phyloP scores from a whole-genome alignment of 92 coral and sea anemone genomes.

The Umimayanthus chanpuru region DNA sequence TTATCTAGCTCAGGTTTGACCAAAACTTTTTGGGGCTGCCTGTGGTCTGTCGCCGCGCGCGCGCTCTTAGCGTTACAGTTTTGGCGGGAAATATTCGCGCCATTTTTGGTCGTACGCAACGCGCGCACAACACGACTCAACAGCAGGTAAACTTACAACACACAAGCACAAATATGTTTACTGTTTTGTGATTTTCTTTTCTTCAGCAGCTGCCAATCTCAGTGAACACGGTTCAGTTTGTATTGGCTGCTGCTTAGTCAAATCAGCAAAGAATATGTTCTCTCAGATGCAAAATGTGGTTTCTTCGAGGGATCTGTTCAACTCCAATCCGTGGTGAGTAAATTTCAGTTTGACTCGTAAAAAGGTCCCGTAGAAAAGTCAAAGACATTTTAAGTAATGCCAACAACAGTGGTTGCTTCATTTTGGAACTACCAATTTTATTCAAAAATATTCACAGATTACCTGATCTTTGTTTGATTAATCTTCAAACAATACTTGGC shows the following conservation, averaged over 20 bases:
- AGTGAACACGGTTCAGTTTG: background rate
- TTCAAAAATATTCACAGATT: too few species aligned
- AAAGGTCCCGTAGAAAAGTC: background rate
- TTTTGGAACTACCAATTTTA: background rate
- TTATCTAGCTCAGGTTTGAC: too few species aligned
- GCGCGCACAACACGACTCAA: background rate
- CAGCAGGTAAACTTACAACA: background rate
- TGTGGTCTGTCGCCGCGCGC: background rate
- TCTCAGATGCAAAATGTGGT: constrained; percentile 81
- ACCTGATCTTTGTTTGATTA: too few species aligned
- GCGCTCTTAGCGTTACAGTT: background rate
- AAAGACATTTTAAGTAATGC: background rate
- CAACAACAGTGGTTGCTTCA: background rate
- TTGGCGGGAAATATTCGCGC: constrained; percentile 71
- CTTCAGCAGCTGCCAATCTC: background rate
- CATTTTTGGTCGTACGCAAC: constrained; percentile 25
- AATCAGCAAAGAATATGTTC: constrained; percentile 43
- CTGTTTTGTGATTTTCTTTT: background rate
- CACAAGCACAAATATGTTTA: background rate
- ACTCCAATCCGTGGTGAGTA: constrained; percentile 82
- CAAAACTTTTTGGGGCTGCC: background rate
- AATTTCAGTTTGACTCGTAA: background rate
- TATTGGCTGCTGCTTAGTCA: background rate
- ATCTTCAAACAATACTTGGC: too few species aligned
- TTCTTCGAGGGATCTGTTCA: constrained; percentile 86